phyloP scores from a whole-genome alignment of 2,888 invertebrate species.

The Cephus runcator region DNA sequence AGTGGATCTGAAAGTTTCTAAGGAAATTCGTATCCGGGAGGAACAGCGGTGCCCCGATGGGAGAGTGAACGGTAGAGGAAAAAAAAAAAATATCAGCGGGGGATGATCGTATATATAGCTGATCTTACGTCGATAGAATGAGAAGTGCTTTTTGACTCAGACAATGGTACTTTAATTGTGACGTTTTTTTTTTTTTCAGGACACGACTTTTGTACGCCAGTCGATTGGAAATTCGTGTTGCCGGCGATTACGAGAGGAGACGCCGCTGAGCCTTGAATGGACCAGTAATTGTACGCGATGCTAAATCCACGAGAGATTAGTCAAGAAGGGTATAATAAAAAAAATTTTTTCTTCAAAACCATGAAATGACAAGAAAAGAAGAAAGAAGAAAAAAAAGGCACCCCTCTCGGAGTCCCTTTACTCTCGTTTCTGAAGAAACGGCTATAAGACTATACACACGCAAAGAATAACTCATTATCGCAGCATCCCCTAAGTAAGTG shows the following conservation, averaged over 20 bases:
- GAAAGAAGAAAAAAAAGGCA: constrained; percentile 12
- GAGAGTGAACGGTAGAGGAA: neutral
- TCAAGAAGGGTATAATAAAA: neutral
- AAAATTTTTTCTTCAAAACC: neutral
- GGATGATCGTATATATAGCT: neutral
- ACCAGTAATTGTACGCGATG: neutral
- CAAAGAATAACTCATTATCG: constrained; percentile 25
- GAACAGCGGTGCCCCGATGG: neutral
- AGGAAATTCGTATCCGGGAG: neutral
- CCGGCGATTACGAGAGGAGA: neutral
- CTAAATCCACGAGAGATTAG: neutral
- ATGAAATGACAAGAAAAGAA: neutral
- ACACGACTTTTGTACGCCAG: neutral
- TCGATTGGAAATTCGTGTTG: neutral
- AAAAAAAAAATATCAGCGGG: neutral
- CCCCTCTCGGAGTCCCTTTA: neutral
- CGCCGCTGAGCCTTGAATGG: neutral
- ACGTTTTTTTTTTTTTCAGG: neutral
- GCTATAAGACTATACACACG: constrained; percentile 13
- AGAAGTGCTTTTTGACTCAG: neutral
- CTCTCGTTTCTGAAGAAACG: neutral
- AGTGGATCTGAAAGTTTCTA: neutral
- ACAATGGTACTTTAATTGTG: neutral
- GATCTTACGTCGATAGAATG: neutral
- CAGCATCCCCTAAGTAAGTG: constrained; percentile 30